Conservation (phyloP, 2,797 vertebrate genomes). For the Clarias platycephalus region DNA sequence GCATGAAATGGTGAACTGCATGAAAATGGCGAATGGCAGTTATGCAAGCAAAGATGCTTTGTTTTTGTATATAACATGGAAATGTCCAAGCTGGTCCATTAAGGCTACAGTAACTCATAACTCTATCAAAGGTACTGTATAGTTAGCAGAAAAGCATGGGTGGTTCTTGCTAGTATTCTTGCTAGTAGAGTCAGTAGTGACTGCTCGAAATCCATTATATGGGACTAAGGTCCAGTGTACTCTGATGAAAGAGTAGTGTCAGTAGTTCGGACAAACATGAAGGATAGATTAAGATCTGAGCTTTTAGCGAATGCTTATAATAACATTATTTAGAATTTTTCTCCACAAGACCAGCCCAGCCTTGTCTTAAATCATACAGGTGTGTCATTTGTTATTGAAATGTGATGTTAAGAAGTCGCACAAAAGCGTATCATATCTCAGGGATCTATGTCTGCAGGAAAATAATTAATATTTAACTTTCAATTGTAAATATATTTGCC, state of each 20-base stretch:
- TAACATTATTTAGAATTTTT: background rate
- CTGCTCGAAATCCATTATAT: background rate
- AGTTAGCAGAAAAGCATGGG: background rate
- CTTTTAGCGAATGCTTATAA: background rate
- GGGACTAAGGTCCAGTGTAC: background rate
- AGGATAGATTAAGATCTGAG: background rate
- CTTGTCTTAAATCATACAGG: constrained; percentile 2
- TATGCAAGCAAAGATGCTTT: background rate
- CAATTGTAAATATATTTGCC: constrained; percentile 13
- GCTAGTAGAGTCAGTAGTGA: background rate
- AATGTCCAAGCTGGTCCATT: background rate
- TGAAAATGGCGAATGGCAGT: background rate
- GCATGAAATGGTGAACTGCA: background rate
- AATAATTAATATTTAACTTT: background rate
- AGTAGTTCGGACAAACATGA: background rate
- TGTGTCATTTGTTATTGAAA: constrained; percentile 8
- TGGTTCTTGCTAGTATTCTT: background rate
- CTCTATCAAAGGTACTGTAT: background rate
- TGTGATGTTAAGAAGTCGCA: background rate
- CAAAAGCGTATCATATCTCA: background rate
- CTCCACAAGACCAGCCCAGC: background rate
- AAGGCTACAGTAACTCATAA: background rate
- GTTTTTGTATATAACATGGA: background rate
- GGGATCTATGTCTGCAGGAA: background rate
- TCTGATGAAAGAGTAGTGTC: background rate